Evolutionary conservation across 92 coral and sea anemone species (phyloP).

Genomic region (Porites cylindrica): DNA sequence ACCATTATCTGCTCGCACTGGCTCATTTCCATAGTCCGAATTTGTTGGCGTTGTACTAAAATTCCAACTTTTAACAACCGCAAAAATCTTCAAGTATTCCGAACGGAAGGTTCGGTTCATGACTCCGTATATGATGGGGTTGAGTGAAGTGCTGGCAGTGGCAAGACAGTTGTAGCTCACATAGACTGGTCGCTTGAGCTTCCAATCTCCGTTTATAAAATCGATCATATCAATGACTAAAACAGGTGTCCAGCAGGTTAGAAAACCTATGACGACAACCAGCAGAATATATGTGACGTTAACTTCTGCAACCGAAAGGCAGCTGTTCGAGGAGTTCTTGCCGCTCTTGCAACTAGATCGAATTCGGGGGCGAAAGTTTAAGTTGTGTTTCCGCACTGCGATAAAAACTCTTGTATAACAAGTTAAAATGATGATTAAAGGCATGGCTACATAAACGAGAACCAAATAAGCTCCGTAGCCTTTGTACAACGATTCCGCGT

Average conservation of each 20-base stretch:
- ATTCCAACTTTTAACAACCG: not conserved
- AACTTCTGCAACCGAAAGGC: constrained; percentile 70
- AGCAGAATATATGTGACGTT: constrained; percentile 68
- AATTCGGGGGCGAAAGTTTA: not conserved
- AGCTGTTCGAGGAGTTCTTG: not conserved
- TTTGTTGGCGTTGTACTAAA: not conserved
- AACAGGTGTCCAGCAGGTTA: constrained; percentile 76
- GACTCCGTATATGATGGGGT: constrained; percentile 78
- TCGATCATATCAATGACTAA: constrained; percentile 70
- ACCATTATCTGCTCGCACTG: not conserved
- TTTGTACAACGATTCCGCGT: constrained; percentile 54
- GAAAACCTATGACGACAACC: constrained; percentile 72
- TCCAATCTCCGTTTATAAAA: constrained; percentile 72
- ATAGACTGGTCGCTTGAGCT: constrained; percentile 66
- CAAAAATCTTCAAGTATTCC: constrained; percentile 46
- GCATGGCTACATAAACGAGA: constrained; percentile 63
- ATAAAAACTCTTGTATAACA: constrained; percentile 71
- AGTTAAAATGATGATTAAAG: constrained; percentile 54
- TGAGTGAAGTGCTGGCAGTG: constrained; percentile 70
- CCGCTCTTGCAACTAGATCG: not conserved
- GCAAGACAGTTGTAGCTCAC: constrained; percentile 71
- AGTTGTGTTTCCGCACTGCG: constrained; percentile 69
- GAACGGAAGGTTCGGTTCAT: constrained; percentile 69
- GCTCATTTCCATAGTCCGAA: not conserved
- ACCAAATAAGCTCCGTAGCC: constrained; percentile 80